Evolutionary conservation across 2,888 invertebrate genomes (phyloP), one percentile per base, ranked within the genome.

Genomic region (Entomobrya proxima): DNA sequence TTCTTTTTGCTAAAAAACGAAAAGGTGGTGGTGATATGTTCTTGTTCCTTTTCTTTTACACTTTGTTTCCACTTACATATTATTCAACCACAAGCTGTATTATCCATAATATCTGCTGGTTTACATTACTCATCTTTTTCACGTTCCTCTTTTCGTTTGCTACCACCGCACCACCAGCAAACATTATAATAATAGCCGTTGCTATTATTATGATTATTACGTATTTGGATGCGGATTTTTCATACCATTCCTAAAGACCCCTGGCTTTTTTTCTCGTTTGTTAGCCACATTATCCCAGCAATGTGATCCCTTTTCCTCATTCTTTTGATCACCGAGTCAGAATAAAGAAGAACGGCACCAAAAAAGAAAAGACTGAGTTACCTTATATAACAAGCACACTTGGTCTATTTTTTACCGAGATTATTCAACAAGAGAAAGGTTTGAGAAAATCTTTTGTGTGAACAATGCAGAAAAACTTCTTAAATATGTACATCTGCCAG

Each of bases 191-290:
- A 82, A 82, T 74, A 82, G 21, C 75, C 44, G 27, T 6, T 35
- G 67, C 64, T 67, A 75, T 82, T 75, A 82, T 82, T 82, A 82
- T 82, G 75, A 82, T 82, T 82, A 82, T 82, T 82, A 82, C 82
- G 82, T 52, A 82, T 82, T 82, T 67, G 72, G 74, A 74, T 64
- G 50, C 52, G 75, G 75, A 82, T 82, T 58, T 82, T 32, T 74
- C 18, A 50, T 69, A 13, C 64, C 75, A 64, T 75, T 75, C 52
- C 64, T 67, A 82, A 82, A 74, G 82, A 82, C 72, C 67, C 82
- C 50, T 24, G 75, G 50, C 47, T 75, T 75, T 74, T 79, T 82
- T 82, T 82, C 81, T 81, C 72, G 72, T 81, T 81, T 81, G 74
- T 74, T 81, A 69, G 58, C 81, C 72, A 81, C 81, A 81, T 81